Evolutionary conservation across 2,113 vertebrate species (phyloP).

Genomic region (Melanotaenia duboulayi): DNA sequence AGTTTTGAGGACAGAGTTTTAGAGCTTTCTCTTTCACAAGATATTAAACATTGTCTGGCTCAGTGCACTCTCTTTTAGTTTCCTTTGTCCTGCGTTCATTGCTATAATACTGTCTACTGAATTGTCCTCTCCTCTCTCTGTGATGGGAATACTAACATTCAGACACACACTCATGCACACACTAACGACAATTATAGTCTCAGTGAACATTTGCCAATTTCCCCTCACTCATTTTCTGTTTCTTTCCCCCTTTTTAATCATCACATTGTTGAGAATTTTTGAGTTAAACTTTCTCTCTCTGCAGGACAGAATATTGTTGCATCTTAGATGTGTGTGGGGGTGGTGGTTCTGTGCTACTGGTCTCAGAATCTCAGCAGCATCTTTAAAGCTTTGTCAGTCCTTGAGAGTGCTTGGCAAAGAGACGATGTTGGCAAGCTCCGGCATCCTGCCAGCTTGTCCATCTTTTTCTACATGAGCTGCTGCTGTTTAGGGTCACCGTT

Average conservation of each 20-base stretch:
- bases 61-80: slow-evolving; percentile 9
- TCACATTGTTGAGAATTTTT: slow-evolving; percentile 32
- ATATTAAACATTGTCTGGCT: slow-evolving; percentile 39
- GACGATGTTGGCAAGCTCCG: slow-evolving; percentile 63
- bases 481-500: slow-evolving; percentile 67
- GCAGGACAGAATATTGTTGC: slow-evolving; percentile 51
- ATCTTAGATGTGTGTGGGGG: slow-evolving; percentile 51
- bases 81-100: slow-evolving; percentile 28
- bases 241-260: slow-evolving; percentile 59
- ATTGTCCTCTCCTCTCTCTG: slow-evolving; percentile 1
- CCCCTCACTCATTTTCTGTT: slow-evolving; percentile 40
- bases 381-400: slow-evolving; percentile 64
- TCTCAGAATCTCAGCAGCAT: slow-evolving; percentile 62
- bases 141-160: slow-evolving; percentile 11
- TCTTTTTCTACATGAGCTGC: slow-evolving; percentile 70
- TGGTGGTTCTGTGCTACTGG: slow-evolving; percentile 47
- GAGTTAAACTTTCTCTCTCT: slow-evolving; percentile 51
- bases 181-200: slow-evolving; percentile 12
- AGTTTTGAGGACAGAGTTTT: neutral
- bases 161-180: slow-evolving; percentile 2
- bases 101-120: slow-evolving; percentile 24
- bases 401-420: slow-evolving; percentile 58
- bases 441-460: slow-evolving; percentile 70
- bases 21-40: slow-evolving; percentile 14
- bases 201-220: slow-evolving; percentile 40